phyloP scores from a whole-genome alignment of 2,888 invertebrate genomes.

The Heliconius hortense region DNA sequence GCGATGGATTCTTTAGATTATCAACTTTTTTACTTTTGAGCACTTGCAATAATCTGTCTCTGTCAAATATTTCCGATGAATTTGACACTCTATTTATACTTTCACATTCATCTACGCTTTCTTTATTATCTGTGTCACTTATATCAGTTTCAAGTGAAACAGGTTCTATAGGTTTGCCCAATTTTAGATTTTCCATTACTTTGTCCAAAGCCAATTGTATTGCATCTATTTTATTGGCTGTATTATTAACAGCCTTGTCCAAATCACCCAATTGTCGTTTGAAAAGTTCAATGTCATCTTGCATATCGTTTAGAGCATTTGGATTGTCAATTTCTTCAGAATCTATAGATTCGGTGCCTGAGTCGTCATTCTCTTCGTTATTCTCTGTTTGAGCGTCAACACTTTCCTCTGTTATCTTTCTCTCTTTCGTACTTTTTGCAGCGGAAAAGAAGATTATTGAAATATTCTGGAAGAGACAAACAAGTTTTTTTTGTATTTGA shows the following conservation, averaged over 20 bases:
- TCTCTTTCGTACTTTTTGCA: slow-evolving; percentile 80
- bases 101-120: slow-evolving; percentile 39
- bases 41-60: slow-evolving; percentile 86
- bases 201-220: slow-evolving; percentile 79
- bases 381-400: slow-evolving; percentile 47
- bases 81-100: slow-evolving; percentile 61
- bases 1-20: slow-evolving; percentile 71
- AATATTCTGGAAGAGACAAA: slow-evolving; percentile 77
- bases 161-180: slow-evolving; percentile 63
- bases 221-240: slow-evolving; percentile 79
- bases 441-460: slow-evolving; percentile 96
- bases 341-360: slow-evolving; percentile 63
- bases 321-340: slow-evolving; percentile 52
- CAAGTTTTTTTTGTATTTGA: background rate
- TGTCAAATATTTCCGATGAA: slow-evolving; percentile 83
- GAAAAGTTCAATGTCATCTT: slow-evolving; percentile 73
- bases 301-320: slow-evolving; percentile 57
- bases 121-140: slow-evolving; percentile 26
- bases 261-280: slow-evolving; percentile 78
- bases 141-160: slow-evolving; percentile 35
- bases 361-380: slow-evolving; percentile 42
- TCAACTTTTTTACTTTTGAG: slow-evolving; percentile 82
- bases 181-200: slow-evolving; percentile 64
- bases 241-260: slow-evolving; percentile 77
- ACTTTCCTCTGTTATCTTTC: slow-evolving; percentile 66